phyloP scores from a whole-genome alignment of 2,888 invertebrate species.

The Diaperis boleti region DNA sequence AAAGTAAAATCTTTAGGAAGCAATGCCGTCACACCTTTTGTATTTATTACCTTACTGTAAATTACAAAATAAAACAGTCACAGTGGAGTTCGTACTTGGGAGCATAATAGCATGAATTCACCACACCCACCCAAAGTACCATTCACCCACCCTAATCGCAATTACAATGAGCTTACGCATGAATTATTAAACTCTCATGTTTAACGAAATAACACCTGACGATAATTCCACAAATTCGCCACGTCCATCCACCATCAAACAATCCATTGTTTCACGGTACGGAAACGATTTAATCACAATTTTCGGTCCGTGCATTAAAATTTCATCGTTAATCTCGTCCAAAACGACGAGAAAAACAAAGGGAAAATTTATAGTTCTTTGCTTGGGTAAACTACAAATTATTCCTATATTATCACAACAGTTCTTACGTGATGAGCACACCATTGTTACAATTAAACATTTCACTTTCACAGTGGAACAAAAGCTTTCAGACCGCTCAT shows the following conservation, averaged over 20 bases:
- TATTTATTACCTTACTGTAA: too few species aligned
- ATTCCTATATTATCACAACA: slow-evolving; percentile 22
- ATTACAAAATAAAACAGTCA: too few species aligned
- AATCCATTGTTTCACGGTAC: slow-evolving; percentile 14
- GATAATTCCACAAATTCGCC: slow-evolving; percentile 21
- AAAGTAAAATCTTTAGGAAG: too few species aligned
- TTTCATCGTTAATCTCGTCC: slow-evolving; percentile 2
- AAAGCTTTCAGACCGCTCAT: slow-evolving; percentile 28
- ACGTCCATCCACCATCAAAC: background rate
- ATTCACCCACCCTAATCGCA: too few species aligned
- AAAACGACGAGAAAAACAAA: slow-evolving; percentile 12
- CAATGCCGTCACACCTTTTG: too few species aligned
- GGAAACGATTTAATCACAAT: slow-evolving; percentile 11
- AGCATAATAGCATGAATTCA: too few species aligned
- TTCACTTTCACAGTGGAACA: slow-evolving; percentile 25
- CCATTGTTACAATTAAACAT: slow-evolving; percentile 18
- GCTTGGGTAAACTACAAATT: slow-evolving; percentile 5
- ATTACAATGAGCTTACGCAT: background rate
- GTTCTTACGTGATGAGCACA: slow-evolving; percentile 21
- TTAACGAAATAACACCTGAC: slow-evolving; percentile 6
- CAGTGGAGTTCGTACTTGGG: too few species aligned
- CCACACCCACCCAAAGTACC: too few species aligned
- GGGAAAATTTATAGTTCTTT: background rate
- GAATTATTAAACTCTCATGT: background rate
- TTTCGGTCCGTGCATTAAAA: slow-evolving; percentile 4